phyloP scores from a whole-genome alignment of 2,888 invertebrate species.

The Dusona sp. region DNA sequence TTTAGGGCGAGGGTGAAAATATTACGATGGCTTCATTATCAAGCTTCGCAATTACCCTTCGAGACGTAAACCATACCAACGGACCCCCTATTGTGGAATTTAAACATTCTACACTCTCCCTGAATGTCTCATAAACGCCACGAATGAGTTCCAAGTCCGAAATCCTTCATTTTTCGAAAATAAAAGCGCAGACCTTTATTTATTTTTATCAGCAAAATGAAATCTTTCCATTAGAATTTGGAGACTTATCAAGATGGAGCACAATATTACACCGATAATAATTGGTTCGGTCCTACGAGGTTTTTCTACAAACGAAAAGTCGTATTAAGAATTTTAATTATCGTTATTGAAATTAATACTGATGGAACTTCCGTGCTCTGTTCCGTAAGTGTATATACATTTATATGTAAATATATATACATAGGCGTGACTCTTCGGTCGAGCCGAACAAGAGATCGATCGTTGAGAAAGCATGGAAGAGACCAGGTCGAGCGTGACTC shows the following conservation, averaged over 20 bases:
- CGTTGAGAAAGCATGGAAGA: conserved; percentile 71
- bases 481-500: conserved; percentile 82
- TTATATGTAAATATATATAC: conserved; percentile 1
- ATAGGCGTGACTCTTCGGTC: conserved; percentile 31
- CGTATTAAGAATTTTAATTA: conserved; percentile 36
- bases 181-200: not conserved
- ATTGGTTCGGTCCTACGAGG: not conserved
- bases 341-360: conserved; percentile 44
- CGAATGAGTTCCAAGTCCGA: not conserved
- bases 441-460: conserved; percentile 76
- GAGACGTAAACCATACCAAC: conserved; percentile 39
- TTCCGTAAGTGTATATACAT: not conserved
- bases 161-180: not conserved
- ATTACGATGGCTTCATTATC: conserved; percentile 79
- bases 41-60: conserved; percentile 75
- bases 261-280: not conserved
- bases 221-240: not conserved
- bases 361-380: conserved; percentile 7
- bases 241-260: not conserved
- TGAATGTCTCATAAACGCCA: conserved; percentile 11
- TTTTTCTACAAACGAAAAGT: not conserved
- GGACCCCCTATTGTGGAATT: conserved; percentile 23
- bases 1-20: conserved; percentile 61
- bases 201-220: not conserved
- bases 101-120: conserved; percentile 8